Base-by-base conservation (phyloP, 1,140 invertebrate species). In the Aphelenchoides avenae region DNA sequence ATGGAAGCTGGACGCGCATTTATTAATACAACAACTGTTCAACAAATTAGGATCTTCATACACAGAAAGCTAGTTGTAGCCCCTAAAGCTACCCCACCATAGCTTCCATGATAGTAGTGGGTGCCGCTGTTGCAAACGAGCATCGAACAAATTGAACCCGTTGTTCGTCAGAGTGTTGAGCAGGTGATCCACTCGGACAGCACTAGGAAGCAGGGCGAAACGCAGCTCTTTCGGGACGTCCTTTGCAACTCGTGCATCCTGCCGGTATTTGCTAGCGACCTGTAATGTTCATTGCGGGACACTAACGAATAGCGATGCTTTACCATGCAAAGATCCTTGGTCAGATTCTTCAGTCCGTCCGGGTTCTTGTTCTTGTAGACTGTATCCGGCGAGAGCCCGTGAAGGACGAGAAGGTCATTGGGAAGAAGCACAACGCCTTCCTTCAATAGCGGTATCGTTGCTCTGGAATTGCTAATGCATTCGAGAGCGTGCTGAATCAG, bases 371-470 rank as follows among this genome's bases (percentile, higher is more conserved):
- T 48, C 42, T 49, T 66, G 27, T 33, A 64, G 27, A 61, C 22
- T 30, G 20, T 24, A 46, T 70, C 62, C 6, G 13, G 29, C 27
- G 13, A 59, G 22, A 71, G 41, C 18, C 47, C 68, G 33, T 67
- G 52, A 13, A 56, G 13, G 20, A 31, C 11, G 24, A 68, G 51
- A 9, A 66, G 15, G 30, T 67, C 65, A 4, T 26, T 20, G 13
- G 65, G 65, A 1, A 67, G 26, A 3, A 67, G 33, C 22, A 71
- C 46, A 39, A 67, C 47, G 7, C 52, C 65, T 36, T 64, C 61
- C 15, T 50, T 29, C 20, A 71, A 47, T n/a, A 67, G 44, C 33
- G 65, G 59, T 20, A 70, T 15, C 13, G 62, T 67, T 13, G 60
- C 61, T 59, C 60, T 62, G 30, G 60, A 62, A 33, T 56, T 1